Base-by-base conservation (phyloP, 2,113 vertebrate genomes). In the Acanthisitta chloris region DNA sequence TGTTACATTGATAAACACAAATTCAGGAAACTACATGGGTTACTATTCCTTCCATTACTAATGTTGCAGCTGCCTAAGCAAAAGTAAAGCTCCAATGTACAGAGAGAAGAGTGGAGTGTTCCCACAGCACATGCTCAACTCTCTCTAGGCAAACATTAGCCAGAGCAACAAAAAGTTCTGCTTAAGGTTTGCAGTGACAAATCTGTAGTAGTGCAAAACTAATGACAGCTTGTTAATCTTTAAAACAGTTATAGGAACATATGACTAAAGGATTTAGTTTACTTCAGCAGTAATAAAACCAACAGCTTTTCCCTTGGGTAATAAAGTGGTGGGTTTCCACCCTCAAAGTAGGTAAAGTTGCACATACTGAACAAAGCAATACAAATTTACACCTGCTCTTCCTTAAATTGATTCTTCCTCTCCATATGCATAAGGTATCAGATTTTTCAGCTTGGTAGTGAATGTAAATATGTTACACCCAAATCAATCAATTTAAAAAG, bases 81-180 rank as follows among this genome's bases (percentile, higher is more conserved):
- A n/a, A n/a, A n/a, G n/a, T n/a, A n/a, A n/a, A n/a, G n/a, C n/a
- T n/a, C n/a, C n/a, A n/a, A n/a, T 29, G 51, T 40, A 51, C 54
- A 78, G 45, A 58, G 14, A 61, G 14, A 29, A 17, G 17, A 45
- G 40, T 2, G 42, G 24, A 79, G n/a, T 55, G 36, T 45, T 88
- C 45, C 42, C 28, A 17, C 2, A 3, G 48, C 23, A 17, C 24
- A 2, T 21, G 46, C 59, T 59, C 34, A 81, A 33, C 54, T 66
- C 82, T 62, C 40, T 79, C 61, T 88, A 49, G 84, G 64, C 80
- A 96, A 96, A 91, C 45, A 95, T 81, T 83, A 96, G 70, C 91
- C 70, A 90, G 46, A 93, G 21, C 5, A 2, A 87, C 69, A 71
- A 33, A 70, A 86, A 43, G 6, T 14, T 88, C 65, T 77, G 34